Base-by-base conservation (phyloP, 2,888 invertebrate species). In the Byasa hedistus region DNA sequence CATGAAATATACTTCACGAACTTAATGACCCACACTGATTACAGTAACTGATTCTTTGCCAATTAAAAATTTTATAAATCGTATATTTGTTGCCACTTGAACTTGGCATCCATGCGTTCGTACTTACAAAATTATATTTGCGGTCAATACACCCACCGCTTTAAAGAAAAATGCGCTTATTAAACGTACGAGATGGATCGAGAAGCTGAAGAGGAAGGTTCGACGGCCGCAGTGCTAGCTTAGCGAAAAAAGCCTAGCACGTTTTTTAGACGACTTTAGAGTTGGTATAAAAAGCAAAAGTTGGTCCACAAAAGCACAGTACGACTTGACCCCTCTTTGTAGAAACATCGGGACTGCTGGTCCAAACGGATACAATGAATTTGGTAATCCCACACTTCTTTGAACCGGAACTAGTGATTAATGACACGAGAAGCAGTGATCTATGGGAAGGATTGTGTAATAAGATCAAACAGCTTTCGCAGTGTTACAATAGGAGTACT, bases 271-370 rank as follows among this genome's bases (percentile, higher is more conserved):
- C 80, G 83, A 79, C 80, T 84, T 85, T 83, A 80, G 79, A 80
- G 80, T 79, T 75, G 79, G 84, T 89, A 90, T 90, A 90, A 84
- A 83, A 87, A 86, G 85, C 81, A 81, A 81, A 84, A 80, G 81
- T 77, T 75, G 75, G 75, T 73, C 72, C 73, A 75, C 65, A 71
- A 72, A 72, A 72, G 71, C 79, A 84, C 85, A 89, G 89, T 89
- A 73, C 78, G 79, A 77, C 80, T 78, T 78, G 75, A 79, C 73
- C 79, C 79, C 78, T 79, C 82, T 78, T 74, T 72, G 80, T 71
- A 74, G 73, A 74, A 78, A 75, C 77, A 80, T 80, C 80, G 79
- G 75, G 69, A 68, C 69, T 60, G 52, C 59, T 59, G 51, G 48
- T 63, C 55, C 36, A 60, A 51, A 61, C 71, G 76, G 78, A 74